Percentiles rank a stretch among this genome's conserved stretches.
These are phyloP conservation scores for Alligator sinensis DNA, from an alignment of 2,113 vertebrate species.

Conservation along the genomic window DNA sequence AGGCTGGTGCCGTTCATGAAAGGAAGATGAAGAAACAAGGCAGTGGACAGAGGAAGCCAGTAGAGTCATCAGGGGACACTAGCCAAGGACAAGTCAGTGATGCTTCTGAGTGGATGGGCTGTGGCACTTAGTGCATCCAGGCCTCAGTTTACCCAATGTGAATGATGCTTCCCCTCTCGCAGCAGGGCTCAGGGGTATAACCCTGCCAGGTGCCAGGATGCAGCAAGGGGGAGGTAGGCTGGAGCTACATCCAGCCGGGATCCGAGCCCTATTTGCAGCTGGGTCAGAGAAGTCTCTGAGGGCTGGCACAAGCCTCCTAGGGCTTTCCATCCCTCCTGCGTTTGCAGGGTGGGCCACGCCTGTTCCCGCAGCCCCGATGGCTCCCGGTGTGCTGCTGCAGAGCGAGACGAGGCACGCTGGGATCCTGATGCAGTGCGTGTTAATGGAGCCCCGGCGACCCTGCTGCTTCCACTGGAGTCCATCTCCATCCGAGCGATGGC, in stretches of 20 bases:
- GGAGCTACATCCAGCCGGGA: too few relatives aligned
- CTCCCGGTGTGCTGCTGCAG: too few relatives aligned
- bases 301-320: not conserved
- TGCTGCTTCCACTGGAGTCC: conserved; percentile 46
- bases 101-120: not conserved
- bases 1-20: not conserved
- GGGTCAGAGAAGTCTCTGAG: too few relatives aligned
- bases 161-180: not conserved
- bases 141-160: not conserved
- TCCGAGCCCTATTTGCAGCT: too few relatives aligned
- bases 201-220: not conserved
- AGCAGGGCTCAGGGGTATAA: not conserved
- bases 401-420: not conserved
- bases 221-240: not conserved
- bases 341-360: not conserved
- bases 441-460: conserved; percentile 66
- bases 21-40: not conserved
- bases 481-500: conserved; percentile 66
- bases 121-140: not conserved
- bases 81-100: not conserved
- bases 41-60: not conserved
- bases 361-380: too few relatives aligned
- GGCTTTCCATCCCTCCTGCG: not conserved
- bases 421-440: not conserved
- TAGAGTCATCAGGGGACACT: not conserved